These are phyloP conservation scores for Drosophila neotestacea DNA, from an alignment of 2,888 invertebrate species.

Conservation along the genomic window DNA sequence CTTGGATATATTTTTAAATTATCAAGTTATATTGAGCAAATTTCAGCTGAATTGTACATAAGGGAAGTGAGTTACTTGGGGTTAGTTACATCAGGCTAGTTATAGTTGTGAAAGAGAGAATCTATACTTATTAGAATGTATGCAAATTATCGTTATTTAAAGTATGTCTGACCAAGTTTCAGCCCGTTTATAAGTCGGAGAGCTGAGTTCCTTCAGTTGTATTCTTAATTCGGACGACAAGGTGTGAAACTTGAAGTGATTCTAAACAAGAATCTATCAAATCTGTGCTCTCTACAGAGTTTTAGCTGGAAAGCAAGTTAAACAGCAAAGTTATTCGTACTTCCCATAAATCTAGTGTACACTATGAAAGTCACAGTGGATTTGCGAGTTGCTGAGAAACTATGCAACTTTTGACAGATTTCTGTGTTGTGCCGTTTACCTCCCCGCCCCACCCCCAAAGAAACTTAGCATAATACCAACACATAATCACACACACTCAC, in stretches of 20 bases:
- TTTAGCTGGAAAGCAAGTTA: conserved; percentile 5
- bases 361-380: conserved; percentile 37
- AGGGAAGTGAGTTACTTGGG: background rate
- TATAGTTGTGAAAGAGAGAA: background rate
- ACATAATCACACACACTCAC: conserved; percentile 13
- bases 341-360: conserved; percentile 21
- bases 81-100: background rate
- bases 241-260: too few species aligned
- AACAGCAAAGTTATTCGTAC: conserved; percentile 11
- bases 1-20: background rate
- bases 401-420: conserved; percentile 69
- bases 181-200: background rate
- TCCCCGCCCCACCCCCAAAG: too few species aligned
- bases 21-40: background rate
- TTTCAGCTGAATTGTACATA: background rate
- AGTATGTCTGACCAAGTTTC: background rate
- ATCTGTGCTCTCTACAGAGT: background rate
- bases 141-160: background rate
- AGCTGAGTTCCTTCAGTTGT: background rate
- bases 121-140: too few species aligned
- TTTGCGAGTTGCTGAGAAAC: conserved; percentile 31
- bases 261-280: background rate
- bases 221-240: too few species aligned
- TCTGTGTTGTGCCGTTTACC: conserved; percentile 18
- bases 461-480: conserved; percentile 46